Percentiles rank a stretch among this genome's conserved stretches.
Conservation (phyloP, 2,888 invertebrate species). For the Cetonia aurata region DNA sequence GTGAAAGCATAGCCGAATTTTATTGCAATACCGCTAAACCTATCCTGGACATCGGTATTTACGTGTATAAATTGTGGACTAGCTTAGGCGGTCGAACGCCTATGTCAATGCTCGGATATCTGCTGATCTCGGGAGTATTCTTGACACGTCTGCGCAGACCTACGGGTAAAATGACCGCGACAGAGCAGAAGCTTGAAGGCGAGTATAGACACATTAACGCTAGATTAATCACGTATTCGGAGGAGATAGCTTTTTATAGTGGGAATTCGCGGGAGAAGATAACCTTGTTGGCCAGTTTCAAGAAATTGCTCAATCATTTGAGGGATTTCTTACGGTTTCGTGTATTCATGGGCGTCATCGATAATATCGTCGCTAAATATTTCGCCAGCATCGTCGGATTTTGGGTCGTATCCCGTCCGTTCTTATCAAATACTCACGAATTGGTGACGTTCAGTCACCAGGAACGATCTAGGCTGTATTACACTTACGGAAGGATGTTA, state of each 20-base stretch:
- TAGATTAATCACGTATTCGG: slow-evolving; percentile 94
- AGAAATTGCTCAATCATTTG: slow-evolving; percentile 87
- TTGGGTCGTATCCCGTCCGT: slow-evolving; percentile 94
- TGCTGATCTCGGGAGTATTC: slow-evolving; percentile 87
- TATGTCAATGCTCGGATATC: slow-evolving; percentile 86
- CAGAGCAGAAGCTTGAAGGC: slow-evolving; percentile 97
- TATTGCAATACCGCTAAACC: slow-evolving; percentile 98
- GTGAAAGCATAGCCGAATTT: slow-evolving; percentile 93
- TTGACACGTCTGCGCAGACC: slow-evolving; percentile 90
- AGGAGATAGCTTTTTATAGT: slow-evolving; percentile 90
- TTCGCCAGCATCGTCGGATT: slow-evolving; percentile 97
- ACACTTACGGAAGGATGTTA: slow-evolving; percentile 96
- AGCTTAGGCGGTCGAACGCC: slow-evolving; percentile 91
- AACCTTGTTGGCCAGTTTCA: slow-evolving; percentile 89
- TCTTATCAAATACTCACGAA: slow-evolving; percentile 82
- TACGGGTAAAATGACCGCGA: slow-evolving; percentile 88
- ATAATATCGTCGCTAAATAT: slow-evolving; percentile 97
- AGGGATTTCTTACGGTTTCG: slow-evolving; percentile 90
- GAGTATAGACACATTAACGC: slow-evolving; percentile 98
- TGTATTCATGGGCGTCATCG: slow-evolving; percentile 92
- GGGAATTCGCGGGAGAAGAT: slow-evolving; percentile 89
- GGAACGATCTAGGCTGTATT: slow-evolving; percentile 87
- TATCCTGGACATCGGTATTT: slow-evolving; percentile 92
- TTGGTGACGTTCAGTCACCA: slow-evolving; percentile 77
- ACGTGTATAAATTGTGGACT: slow-evolving; percentile 82